Evolutionary conservation across 2,888 invertebrate genomes (phyloP).

Genomic region (Belgica antarctica): DNA sequence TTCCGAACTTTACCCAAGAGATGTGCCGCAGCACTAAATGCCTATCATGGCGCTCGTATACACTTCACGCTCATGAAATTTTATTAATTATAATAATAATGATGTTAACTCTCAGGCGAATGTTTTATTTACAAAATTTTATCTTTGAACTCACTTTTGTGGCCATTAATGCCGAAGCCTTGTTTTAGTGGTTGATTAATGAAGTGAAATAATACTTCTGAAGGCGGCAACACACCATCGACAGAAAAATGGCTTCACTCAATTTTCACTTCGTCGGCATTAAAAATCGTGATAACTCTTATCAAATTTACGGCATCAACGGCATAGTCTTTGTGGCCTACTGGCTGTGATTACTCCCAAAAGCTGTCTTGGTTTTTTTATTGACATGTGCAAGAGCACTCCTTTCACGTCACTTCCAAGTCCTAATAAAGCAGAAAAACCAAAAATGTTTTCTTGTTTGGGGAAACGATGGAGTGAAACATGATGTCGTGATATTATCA

Average conservation of each 20-base stretch:
- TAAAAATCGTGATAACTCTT: not conserved
- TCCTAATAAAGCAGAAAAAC: not conserved
- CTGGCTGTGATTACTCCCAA: no score
- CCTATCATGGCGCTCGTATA: not conserved
- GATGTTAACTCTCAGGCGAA: not conserved
- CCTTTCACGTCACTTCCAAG: not conserved
- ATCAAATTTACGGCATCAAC: not conserved
- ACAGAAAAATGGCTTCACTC: no score
- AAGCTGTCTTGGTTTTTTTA: no score
- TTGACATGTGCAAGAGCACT: conserved; percentile 2
- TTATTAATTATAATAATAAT: conserved; percentile 25
- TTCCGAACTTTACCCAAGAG: not conserved
- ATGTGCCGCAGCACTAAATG: not conserved
- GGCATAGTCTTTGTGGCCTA: not conserved
- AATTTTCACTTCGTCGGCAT: conserved; percentile 5
- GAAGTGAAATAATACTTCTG: not conserved
- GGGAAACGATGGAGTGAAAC: not conserved
- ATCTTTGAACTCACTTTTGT: conserved; percentile 1
- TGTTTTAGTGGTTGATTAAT: conserved; percentile 4
- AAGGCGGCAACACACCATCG: not conserved
- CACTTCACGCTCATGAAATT: not conserved
- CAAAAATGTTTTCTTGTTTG: conserved; percentile 1
- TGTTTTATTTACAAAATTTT: conserved; percentile 19
- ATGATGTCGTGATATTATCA: not conserved
- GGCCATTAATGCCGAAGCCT: not conserved